Conservation (phyloP, 2,113 vertebrate species). For the Proterorhinus semilunaris region DNA sequence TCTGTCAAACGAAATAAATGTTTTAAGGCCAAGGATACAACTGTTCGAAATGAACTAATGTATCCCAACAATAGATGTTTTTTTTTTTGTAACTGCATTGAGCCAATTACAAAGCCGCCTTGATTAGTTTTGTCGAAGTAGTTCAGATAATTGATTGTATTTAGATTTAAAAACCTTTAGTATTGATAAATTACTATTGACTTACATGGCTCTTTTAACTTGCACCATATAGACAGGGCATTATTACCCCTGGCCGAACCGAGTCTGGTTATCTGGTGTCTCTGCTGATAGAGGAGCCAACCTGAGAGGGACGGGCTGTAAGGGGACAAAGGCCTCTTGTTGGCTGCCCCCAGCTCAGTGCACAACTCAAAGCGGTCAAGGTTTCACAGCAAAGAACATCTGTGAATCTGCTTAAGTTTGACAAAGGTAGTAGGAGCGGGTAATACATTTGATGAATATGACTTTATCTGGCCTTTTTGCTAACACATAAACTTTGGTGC, state of each 20-base stretch:
- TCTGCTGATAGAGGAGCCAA: constrained; percentile 33
- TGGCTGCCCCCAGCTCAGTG: constrained; percentile 15
- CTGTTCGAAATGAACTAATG: too few relatives aligned
- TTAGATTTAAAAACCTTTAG: too few relatives aligned
- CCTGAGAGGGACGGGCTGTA: constrained; percentile 48
- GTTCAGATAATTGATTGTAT: too few relatives aligned
- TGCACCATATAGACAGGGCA: constrained; percentile 4
- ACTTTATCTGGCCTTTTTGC: constrained; percentile 17
- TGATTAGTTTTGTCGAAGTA: too few relatives aligned
- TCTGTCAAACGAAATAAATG: constrained; percentile 39
- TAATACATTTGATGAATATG: constrained; percentile 19
- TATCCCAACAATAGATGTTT: too few relatives aligned
- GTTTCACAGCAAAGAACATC: constrained; percentile 14
- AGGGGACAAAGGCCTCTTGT: constrained; percentile 60
- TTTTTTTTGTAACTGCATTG: too few relatives aligned
- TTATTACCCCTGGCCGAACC: background rate
- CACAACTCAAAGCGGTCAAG: constrained; percentile 29
- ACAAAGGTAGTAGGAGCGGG: background rate
- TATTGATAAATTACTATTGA: too few relatives aligned
- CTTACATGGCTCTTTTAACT: background rate
- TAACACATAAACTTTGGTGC: background rate
- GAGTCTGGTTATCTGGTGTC: constrained; percentile 26
- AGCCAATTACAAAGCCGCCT: too few relatives aligned
- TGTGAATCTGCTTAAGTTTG: constrained; percentile 32
- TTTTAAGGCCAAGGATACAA: too few relatives aligned